Base-by-base conservation (phyloP, 2,113 vertebrate species). In the Phalacrocorax brasilianus region DNA sequence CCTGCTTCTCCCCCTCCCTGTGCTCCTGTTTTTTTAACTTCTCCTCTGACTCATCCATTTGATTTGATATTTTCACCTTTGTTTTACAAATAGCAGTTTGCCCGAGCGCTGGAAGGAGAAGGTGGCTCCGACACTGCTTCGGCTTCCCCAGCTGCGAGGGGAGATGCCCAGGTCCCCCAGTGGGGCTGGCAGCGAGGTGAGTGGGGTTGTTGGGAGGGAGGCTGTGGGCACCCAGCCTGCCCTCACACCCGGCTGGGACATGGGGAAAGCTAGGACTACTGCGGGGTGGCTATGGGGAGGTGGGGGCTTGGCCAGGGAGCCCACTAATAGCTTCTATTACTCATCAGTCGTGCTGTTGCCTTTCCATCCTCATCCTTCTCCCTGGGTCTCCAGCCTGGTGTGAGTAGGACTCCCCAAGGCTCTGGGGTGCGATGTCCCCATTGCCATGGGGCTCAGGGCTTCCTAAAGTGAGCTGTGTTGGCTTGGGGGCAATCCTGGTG, bases 41-140 rank as follows among this genome's bases (percentile, higher is more conserved):
- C 93, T 95, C 40, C 76, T 94, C 94, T 96, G 96, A 97, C 95
- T 95, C 96, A 97, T 93, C 85, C 92, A 0, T 87, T 77, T 81
- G 92, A 94, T 82, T 93, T 78, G 56, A 67, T 91, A 58, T 85
- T 93, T 93, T 93, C 93, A 89, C 81, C 90, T 93, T 66, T 76
- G 70, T 78, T 93, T 97, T 62, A 81, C 77, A 71, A 91, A 67
- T 32, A 93, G 93, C 92, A 89, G 56, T 91, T 93, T 85, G 59
- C 85, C 81, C 2, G 20, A 74, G 59, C 30, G 23, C 88, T 93
- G 92, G 73, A 89, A 93, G 65, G 79, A 86, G 89, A 82, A 76
- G 85, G 87, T 20, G 30, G 76, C 80, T 86, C 91, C 5, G 20
- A 22, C 1, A 33, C 55, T 66, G 87, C 63, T 68, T 89, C 17